Conservation (phyloP, 1,140 invertebrate genomes). For the Pogonomyrmex californicus region DNA sequence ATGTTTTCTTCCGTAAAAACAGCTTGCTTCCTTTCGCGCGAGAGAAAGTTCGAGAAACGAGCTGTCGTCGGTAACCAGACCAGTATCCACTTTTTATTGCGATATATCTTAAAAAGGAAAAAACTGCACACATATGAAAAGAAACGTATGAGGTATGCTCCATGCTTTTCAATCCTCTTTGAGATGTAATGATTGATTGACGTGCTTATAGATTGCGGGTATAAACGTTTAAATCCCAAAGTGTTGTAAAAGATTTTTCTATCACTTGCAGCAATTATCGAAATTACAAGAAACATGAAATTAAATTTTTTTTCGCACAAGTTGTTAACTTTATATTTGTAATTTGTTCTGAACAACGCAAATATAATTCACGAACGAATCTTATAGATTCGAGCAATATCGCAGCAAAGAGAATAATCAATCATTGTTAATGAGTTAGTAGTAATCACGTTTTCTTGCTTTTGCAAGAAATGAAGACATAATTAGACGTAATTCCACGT, state of each 20-base stretch:
- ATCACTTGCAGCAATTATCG: not conserved
- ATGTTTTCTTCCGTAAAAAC: slow-evolving; percentile 64
- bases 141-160: not conserved
- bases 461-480: slow-evolving; percentile 1
- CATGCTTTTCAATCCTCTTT: not conserved
- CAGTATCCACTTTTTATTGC: slow-evolving; percentile 47
- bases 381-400: not conserved
- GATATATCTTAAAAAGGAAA: slow-evolving; percentile 36
- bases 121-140: not conserved
- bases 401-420: not conserved
- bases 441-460: slow-evolving; percentile 25
- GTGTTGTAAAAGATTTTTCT: not conserved
- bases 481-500: slow-evolving; percentile 54
- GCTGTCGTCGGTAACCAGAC: slow-evolving; percentile 54
- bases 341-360: not conserved
- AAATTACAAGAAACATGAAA: not conserved
- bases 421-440: not conserved
- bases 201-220: not conserved
- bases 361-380: not conserved
- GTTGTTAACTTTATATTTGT: not conserved
- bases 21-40: slow-evolving; percentile 33
- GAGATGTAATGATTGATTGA: slow-evolving; percentile 20
- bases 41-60: slow-evolving; percentile 63
- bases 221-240: not conserved
- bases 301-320: not conserved